A percentile compares a stretch with the other conserved stretches of the same genome.
These are phyloP conservation scores for Scrobipalpa costella DNA, from an alignment of 2,888 invertebrate genomes.

Conservation along the genomic window DNA sequence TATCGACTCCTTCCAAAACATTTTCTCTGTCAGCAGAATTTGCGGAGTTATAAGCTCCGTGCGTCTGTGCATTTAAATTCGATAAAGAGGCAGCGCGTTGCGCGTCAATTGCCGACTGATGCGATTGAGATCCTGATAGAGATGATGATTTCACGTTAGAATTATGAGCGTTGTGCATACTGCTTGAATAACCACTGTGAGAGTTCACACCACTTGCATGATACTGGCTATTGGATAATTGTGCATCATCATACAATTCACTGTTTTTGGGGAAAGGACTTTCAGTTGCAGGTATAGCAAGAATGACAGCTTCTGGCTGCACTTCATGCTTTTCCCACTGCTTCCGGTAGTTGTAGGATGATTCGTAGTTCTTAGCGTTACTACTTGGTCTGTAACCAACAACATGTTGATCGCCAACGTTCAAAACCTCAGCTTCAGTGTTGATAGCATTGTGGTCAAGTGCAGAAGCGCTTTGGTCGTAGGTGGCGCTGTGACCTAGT, in stretches of 20 bases:
- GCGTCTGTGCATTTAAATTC: conserved; percentile 33
- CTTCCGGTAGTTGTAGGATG: conserved; percentile 68
- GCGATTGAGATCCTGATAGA: conserved; percentile 42
- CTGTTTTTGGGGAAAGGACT: conserved; percentile 55
- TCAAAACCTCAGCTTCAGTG: conserved; percentile 55
- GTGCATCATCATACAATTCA: conserved; percentile 58
- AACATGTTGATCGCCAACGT: conserved; percentile 40
- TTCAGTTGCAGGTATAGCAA: conserved; percentile 48
- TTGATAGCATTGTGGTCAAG: conserved; percentile 54
- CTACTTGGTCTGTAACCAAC: conserved; percentile 42
- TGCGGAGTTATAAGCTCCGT: conserved; percentile 35
- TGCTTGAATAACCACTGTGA: conserved; percentile 44
- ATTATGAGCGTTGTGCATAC: conserved; percentile 46
- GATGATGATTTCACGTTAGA: conserved; percentile 46
- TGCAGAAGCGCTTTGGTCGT: conserved; percentile 32
- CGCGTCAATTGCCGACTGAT: conserved; percentile 47
- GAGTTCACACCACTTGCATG: conserved; percentile 42
- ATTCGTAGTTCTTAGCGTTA: conserved; percentile 62
- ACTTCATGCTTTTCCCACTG: conserved; percentile 72
- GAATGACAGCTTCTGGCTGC: conserved; percentile 45
- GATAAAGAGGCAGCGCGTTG: conserved; percentile 40
- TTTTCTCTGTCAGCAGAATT: conserved; percentile 40
- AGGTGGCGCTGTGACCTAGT: conserved; percentile 27
- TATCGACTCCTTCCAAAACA: conserved; percentile 46
- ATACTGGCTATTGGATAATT: conserved; percentile 41